Percentiles rank a stretch among this genome's conserved stretches.
Evolutionary conservation across 2,113 vertebrate species (phyloP).

Genomic region (Bujurquina vittata): DNA sequence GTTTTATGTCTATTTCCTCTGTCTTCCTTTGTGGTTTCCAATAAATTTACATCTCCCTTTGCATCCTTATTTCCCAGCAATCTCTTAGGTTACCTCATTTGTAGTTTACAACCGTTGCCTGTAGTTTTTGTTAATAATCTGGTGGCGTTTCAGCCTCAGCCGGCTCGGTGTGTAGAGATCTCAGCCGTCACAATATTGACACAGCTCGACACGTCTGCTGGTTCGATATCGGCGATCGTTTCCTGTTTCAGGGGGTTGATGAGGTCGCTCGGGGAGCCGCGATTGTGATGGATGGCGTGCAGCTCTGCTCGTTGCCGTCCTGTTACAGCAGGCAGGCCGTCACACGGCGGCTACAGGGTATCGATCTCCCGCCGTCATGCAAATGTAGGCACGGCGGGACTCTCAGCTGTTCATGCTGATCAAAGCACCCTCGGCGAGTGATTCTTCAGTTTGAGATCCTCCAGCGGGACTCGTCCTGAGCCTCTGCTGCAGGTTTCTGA

Average conservation of each 20-base stretch:
- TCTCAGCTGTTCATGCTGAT: too few species aligned
- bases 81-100: too few species aligned
- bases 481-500: too few species aligned
- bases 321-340: not conserved
- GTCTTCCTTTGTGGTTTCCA: too few species aligned
- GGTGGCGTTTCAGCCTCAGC: not conserved
- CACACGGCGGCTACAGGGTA: conserved; percentile 6
- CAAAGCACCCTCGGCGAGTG: too few species aligned
- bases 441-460: too few species aligned
- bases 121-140: too few species aligned
- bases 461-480: too few species aligned
- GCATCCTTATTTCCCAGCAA: too few species aligned
- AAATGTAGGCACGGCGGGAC: conserved; percentile 1
- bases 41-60: too few species aligned
- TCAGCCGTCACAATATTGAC: conserved; percentile 39
- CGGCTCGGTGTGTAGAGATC: not conserved
- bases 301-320: not conserved
- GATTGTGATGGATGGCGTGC: not conserved
- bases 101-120: too few species aligned
- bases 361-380: conserved; percentile 28
- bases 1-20: too few species aligned
- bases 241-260: conserved; percentile 31
- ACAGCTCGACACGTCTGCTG: not conserved
- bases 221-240: conserved; percentile 32
- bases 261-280: not conserved